Evolutionary conservation across 2,888 invertebrate species (phyloP), one percentile per base, ranked within the genome.

Genomic region (Catocala sponsa): DNA sequence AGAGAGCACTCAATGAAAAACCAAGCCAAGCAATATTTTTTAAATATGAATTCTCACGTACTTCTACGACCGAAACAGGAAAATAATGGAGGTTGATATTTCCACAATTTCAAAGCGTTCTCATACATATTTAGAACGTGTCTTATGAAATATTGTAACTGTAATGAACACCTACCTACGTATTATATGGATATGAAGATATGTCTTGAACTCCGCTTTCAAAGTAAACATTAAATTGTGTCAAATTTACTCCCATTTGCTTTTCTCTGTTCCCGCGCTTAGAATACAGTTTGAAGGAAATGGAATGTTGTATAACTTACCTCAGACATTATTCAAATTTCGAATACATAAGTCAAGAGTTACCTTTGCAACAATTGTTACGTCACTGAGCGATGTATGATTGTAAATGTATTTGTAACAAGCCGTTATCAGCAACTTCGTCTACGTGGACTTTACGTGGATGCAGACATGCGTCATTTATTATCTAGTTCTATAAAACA

Each of bases 161-260:
- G 44, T 63, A 61, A 74, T 65, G 68, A 68, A 72, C 53, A 59
- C 62, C 63, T 51, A 60, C 46, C 13, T 44, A 32, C 55, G 55
- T 41, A 11, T 50, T 60, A 52, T 54, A 42, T 56, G 12, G 49
- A 50, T 47, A 59, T 59, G 50, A 35, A 50, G 11, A 41, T 52
- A 41, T 65, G 15, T 57, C 62, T 65, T 64, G 66, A 72, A 71
- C 75, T 75, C 56, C 56, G 63, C 66, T 67, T 66, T 70, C 68
- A 69, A 77, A 70, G 77, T 70, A 76, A 80, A 82, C 72, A 82
- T 81, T 77, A 70, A 70, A 76, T 71, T 78, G 73, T 73, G 65
- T 72, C 72, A 72, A 73, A 76, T 76, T 74, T 70, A 76, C 72
- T 75, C 69, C 69, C 71, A 76, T 79, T 80, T 75, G 69, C 74